phyloP scores from a whole-genome alignment of 2,113 vertebrate genomes.

The Jaculus jaculus region DNA sequence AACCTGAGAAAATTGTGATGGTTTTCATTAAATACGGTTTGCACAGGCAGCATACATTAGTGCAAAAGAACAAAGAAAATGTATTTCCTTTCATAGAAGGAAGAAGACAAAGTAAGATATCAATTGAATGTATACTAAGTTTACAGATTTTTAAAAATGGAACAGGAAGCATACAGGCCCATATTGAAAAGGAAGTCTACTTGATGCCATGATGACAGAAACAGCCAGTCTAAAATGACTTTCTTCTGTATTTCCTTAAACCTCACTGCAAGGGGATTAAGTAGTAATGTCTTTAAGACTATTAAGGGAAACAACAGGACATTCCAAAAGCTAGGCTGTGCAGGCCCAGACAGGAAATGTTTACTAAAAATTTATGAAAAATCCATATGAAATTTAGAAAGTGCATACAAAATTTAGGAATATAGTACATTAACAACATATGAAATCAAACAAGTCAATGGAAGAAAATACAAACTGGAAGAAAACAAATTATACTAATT shows the following conservation, averaged over 20 bases:
- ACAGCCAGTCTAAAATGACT: background rate
- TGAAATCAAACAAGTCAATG: constrained; percentile 48
- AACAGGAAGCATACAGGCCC: background rate
- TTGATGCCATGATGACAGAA: background rate
- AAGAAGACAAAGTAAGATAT: constrained; percentile 22
- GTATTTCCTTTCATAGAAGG: constrained; percentile 36
- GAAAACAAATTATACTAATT: constrained; percentile 39
- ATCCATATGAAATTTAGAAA: constrained; percentile 54
- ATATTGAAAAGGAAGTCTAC: constrained; percentile 15
- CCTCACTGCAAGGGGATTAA: background rate
- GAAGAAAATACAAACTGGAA: constrained; percentile 29
- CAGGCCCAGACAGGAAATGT: constrained; percentile 9
- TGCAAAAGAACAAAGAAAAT: constrained; percentile 62
- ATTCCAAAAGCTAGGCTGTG: constrained; percentile 33
- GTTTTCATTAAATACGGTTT: constrained; percentile 75
- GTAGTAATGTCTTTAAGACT: background rate
- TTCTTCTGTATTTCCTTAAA: constrained; percentile 15
- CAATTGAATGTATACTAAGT: background rate
- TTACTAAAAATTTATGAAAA: constrained; percentile 58
- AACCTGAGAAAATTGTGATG: constrained; percentile 74
- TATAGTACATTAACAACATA: constrained; percentile 11
- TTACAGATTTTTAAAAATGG: constrained; percentile 28
- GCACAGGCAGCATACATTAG: constrained; percentile 56
- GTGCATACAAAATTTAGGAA: constrained; percentile 48
- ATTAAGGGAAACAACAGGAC: background rate